These are phyloP conservation scores for Cataglyphis hispanica DNA, from an alignment of 1,140 invertebrate genomes.

Conservation along the genomic window DNA sequence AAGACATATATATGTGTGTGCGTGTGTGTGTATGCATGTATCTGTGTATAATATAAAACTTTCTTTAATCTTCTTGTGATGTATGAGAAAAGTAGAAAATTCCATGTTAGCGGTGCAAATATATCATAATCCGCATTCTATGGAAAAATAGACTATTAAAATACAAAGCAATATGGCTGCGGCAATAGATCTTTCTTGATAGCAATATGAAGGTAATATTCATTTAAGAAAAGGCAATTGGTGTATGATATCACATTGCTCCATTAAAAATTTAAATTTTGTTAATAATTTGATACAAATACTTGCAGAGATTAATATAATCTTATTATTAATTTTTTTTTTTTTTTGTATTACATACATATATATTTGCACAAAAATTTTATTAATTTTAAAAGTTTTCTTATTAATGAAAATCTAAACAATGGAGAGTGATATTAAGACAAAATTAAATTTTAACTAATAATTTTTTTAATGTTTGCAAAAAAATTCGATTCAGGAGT, in stretches of 20 bases:
- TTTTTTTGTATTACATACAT: not conserved
- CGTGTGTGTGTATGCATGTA: not conserved
- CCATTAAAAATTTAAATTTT: not conserved
- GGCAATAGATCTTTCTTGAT: constrained; percentile 19
- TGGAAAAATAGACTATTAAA: not conserved
- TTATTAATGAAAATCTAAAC: no score
- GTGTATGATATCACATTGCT: not conserved
- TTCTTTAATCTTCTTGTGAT: not conserved
- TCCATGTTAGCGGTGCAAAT: not conserved
- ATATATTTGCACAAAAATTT: no score
- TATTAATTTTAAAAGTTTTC: no score
- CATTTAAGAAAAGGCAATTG: not conserved
- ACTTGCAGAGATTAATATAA: not conserved
- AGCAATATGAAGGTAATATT: not conserved
- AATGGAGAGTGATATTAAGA: not conserved
- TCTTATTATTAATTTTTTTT: constrained; percentile 4
- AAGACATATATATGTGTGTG: not conserved
- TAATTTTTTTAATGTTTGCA: not conserved
- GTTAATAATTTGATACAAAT: not conserved
- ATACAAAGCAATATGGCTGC: not conserved
- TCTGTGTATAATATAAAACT: not conserved
- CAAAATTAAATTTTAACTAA: not conserved
- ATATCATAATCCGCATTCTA: not conserved
- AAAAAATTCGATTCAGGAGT: not conserved
- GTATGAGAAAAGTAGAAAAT: constrained; percentile 8